These are phyloP conservation scores for Megaptera novaeangliae DNA, from an alignment of 2,113 vertebrate species.

Conservation along the genomic window DNA sequence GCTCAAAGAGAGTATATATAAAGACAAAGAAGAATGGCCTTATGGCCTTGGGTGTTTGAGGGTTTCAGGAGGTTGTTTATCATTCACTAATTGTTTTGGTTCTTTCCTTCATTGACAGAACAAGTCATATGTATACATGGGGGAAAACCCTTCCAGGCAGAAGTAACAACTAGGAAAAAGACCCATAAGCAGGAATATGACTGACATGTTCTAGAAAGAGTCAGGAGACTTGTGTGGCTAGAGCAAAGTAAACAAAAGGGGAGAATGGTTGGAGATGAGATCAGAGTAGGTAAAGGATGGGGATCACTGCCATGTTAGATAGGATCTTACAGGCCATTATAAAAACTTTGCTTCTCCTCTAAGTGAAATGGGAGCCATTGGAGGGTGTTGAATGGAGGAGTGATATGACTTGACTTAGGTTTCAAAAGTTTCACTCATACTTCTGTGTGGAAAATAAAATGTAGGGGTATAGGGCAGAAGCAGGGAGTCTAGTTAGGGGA, in stretches of 20 bases:
- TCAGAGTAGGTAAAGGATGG: not conserved
- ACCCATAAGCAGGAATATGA: not conserved
- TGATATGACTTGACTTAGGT: not conserved
- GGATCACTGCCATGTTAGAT: not conserved
- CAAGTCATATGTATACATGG: not conserved
- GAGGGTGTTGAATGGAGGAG: not conserved
- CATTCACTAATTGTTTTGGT: not conserved
- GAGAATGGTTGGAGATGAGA: not conserved
- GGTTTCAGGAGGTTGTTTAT: not conserved
- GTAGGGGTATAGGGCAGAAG: not conserved
- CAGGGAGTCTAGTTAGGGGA: not conserved
- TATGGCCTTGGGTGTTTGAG: not conserved
- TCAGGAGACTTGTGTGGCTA: not conserved
- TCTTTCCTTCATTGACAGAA: conserved; percentile 22
- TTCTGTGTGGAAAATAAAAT: not conserved
- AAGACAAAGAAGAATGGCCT: not conserved
- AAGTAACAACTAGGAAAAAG: not conserved
- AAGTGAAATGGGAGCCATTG: not conserved
- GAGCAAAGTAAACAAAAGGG: not conserved
- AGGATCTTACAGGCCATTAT: not conserved
- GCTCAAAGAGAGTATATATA: not conserved
- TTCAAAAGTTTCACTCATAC: not conserved
- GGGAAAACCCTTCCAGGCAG: not conserved
- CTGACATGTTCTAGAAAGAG: not conserved
- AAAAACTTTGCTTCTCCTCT: not conserved